Percentiles rank a stretch among this genome's conserved stretches.
phyloP scores from a whole-genome alignment of 2,113 vertebrate species.

The Colinus virginianus region DNA sequence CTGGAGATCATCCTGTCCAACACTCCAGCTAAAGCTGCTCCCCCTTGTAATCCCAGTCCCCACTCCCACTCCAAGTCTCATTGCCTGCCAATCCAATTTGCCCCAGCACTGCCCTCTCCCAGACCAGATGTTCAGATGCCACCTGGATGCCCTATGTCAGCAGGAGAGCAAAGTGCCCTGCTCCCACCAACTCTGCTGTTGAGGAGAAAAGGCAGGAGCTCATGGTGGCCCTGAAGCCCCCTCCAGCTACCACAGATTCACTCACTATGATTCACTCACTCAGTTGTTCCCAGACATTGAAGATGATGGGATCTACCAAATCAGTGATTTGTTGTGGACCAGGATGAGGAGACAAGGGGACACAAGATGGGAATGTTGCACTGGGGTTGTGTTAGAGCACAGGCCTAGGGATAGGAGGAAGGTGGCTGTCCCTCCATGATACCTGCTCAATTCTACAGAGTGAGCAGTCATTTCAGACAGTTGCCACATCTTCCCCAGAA shows the following conservation, averaged over 20 bases:
- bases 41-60: background rate
- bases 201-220: constrained; percentile 85
- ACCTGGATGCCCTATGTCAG: constrained; percentile 90
- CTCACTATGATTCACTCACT: background rate
- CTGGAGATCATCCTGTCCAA: no score
- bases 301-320: constrained; percentile 88
- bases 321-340: constrained; percentile 86
- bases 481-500: constrained; percentile 89
- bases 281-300: constrained; percentile 81
- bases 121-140: constrained; percentile 95
- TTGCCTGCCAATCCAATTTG: background rate
- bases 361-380: background rate
- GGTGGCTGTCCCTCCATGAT: fast-evolving
- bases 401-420: background rate
- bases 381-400: background rate
- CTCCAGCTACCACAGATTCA: background rate
- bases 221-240: background rate
- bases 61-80: no score
- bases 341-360: constrained; percentile 77
- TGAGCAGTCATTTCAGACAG: constrained; percentile 91
- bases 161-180: constrained; percentile 86
- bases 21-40: no score
- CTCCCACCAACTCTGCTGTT: constrained; percentile 89
- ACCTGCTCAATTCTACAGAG: constrained; percentile 80
- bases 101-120: background rate